phyloP scores from a whole-genome alignment of 2,888 invertebrate species.

The Slavum lentiscoides region DNA sequence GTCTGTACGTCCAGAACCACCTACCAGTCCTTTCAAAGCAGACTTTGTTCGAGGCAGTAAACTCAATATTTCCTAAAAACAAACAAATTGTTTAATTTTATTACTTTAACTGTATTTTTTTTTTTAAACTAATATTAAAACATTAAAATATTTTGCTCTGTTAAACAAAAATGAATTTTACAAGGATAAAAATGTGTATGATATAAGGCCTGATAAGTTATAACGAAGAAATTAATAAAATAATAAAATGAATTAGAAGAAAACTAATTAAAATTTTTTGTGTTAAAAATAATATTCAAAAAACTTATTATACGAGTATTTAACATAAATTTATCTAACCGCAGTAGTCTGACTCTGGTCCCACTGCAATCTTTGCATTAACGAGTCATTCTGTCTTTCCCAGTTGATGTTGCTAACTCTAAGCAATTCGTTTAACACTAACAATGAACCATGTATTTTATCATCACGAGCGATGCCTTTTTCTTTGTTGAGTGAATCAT shows the following conservation, averaged over 20 bases:
- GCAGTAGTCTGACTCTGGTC: constrained; percentile 51
- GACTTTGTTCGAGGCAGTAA: constrained; percentile 67
- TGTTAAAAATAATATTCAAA: neutral
- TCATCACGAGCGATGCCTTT: constrained; percentile 85
- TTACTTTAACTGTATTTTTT: neutral
- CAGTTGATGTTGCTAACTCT: constrained; percentile 86
- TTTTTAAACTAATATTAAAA: too few species aligned
- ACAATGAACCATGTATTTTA: constrained; percentile 86
- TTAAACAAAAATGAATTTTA: too few species aligned
- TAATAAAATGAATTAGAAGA: too few species aligned
- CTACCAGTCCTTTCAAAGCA: constrained; percentile 60
- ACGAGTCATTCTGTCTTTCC: constrained; percentile 77
- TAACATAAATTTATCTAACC: constrained; percentile 32
- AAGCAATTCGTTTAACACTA: constrained; percentile 91
- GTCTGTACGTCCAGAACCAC: constrained; percentile 46
- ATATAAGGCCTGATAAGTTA: too few species aligned
- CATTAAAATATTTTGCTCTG: too few species aligned
- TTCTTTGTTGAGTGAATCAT: constrained; percentile 69
- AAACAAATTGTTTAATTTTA: neutral
- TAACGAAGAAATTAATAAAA: too few species aligned
- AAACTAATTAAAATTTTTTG: too few species aligned
- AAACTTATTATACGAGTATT: too few species aligned
- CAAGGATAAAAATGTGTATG: too few species aligned
- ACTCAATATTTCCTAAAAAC: constrained; percentile 55
- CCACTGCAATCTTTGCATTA: constrained; percentile 66